Evolutionary conservation across 2,888 invertebrate genomes (phyloP), one percentile per base, ranked within the genome.

Genomic region (Lasius platythorax): DNA sequence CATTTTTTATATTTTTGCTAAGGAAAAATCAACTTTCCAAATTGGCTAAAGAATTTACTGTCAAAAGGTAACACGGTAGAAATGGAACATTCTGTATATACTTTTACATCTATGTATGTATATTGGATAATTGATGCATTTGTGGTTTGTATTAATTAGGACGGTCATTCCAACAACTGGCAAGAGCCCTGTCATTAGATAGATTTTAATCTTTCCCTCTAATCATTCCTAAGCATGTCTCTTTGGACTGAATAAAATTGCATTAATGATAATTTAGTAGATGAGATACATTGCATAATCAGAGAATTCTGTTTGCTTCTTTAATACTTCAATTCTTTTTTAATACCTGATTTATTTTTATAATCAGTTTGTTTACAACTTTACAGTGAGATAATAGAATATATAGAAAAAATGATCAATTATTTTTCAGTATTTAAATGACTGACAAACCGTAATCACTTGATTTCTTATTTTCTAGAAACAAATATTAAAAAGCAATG

Each of bases 61-160:
- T 70, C 28, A 28, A 56, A 64, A 40, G 23, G n/a, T 37, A 53
- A 40, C 28, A 37, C 5, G 9, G 1, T 40, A 40, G 3, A 30
- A 68, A n/a, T 40, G 28, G n/a, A 40, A 56, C 15, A 56, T 70
- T 37, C 18, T 15, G 28, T 18, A 40, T 43, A 28, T 37, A 40
- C 37, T 50, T 66, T 46, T 76, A 67, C 6, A 78, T 56, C n/a
- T 30, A 8, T 72, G 30, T 30, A 8, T 72, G 30, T 70, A 30
- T n/a, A 56, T 56, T 70, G 56, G 1, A 78, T 28, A n/a, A 9
- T 68, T 46, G 30, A 76, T 56, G 70, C 70, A 76, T 68, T 78
- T 78, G 40, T 46, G n/a, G 6, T 66, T 53, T 53, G 30, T 43
- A 58, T 56, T 53, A 73, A 28, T 72, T 73, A 73, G 30, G 33